Evolutionary conservation across 2,113 vertebrate species (phyloP), one percentile per base, ranked within the genome.

Genomic region (Engystomops pustulosus): DNA sequence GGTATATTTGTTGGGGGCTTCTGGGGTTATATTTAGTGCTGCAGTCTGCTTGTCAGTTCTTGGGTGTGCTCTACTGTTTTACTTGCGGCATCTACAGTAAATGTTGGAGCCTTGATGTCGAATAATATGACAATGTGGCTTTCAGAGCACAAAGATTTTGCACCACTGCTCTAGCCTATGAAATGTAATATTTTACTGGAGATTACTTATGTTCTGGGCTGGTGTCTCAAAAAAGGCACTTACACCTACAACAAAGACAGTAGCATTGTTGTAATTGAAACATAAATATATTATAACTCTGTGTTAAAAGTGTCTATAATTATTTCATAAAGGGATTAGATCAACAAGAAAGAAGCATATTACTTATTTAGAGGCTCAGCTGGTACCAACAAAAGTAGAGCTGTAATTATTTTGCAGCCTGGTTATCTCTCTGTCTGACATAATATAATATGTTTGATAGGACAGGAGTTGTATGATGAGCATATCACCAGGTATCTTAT

Each of bases 311-410:
- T 23, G 27, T 41, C 18, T 30, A 84, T n/a, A 60, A 85, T 53
- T 84, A 84, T 85, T 85, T 86, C 62, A 88, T 45, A 72, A 72
- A 86, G 74, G 78, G 4, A 85, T 86, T 83, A 86, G 62, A 77
- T 58, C 71, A 86, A 86, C 76, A 84, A 60, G 85, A 86, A 85
- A 81, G 62, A 0, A 0, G 32, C 27, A 67, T 27, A 85, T 80
- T 65, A 58, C 38, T 85, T 83, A 80, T 49, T 77, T 49, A 85
- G 68, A 86, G 79, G 68, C 25, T 72, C 70, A 85, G 65, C 76
- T 84, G 80, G 41, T 83, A 58, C 30, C 83, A 84, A 74, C 36
- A 74, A 86, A 85, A 44, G 67, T 79, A 76, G 78, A 88, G 58
- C 30, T 17, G 45, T 79, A 86, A 87, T 82, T 82, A 75, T 82